A percentile compares a stretch with the other conserved stretches of the same genome.
Conservation (phyloP, 2,113 vertebrate species). For the Polypterus bichir region DNA sequence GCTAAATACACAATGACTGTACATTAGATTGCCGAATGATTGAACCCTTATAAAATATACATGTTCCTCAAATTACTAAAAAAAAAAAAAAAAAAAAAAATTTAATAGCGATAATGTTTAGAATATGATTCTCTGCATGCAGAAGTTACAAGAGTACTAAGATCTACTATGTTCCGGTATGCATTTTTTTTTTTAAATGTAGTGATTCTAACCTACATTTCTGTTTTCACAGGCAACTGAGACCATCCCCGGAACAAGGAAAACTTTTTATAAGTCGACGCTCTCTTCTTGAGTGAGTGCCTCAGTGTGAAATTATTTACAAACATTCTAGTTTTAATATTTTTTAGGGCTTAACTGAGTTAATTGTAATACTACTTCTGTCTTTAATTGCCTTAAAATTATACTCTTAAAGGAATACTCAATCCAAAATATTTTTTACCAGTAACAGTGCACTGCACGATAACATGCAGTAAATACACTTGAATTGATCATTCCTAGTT, state of each 20-base stretch:
- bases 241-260: conserved; percentile 64
- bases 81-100: background rate
- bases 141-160: background rate
- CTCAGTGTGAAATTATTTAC: background rate
- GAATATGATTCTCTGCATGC: background rate
- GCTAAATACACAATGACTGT: too few relatives aligned
- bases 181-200: background rate
- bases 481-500: background rate
- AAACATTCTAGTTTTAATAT: background rate
- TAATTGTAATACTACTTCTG: background rate
- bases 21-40: too few relatives aligned
- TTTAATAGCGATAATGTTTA: background rate
- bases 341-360: background rate
- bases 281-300: conserved; percentile 86
- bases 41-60: too few relatives aligned
- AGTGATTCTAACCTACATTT: conserved; percentile 1
- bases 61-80: background rate
- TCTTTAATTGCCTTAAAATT: background rate
- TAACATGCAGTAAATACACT: background rate
- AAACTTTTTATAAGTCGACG: conserved; percentile 74
- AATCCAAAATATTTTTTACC: background rate
- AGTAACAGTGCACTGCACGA: background rate
- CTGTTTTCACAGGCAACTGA: conserved; percentile 45
- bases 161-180: background rate
- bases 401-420: background rate